A percentile compares a stretch with the other conserved stretches of the same genome.
Conservation (phyloP, 2,797 vertebrate genomes). For the Numenius phaeopus region DNA sequence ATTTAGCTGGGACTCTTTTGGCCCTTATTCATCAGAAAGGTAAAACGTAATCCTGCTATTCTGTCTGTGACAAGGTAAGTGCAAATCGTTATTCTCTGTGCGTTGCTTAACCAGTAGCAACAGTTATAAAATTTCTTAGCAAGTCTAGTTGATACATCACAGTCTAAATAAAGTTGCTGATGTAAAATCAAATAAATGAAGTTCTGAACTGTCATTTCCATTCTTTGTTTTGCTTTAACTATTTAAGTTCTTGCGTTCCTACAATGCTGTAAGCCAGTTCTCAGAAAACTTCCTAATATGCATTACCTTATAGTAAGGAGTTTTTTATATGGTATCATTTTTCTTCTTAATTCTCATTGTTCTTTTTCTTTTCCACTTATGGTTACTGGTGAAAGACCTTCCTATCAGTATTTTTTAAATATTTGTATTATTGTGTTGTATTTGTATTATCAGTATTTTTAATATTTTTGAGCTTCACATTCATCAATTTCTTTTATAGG, state of each 20-base stretch:
- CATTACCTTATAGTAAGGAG: background rate
- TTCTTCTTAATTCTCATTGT: background rate
- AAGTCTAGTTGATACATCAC: background rate
- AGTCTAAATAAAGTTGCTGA: background rate
- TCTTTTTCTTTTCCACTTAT: background rate
- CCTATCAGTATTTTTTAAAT: background rate
- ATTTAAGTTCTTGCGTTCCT: background rate
- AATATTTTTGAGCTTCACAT: background rate
- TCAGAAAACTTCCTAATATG: background rate
- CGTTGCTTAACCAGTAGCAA: background rate
- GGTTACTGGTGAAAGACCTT: background rate
- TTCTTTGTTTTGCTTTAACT: background rate
- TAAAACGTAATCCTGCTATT: conserved; percentile 69
- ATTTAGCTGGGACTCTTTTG: conserved; percentile 74
- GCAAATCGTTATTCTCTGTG: conserved; percentile 22
- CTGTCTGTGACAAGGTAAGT: conserved; percentile 79
- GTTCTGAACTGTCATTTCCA: background rate
- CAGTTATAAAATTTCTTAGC: background rate
- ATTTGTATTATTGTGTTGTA: background rate
- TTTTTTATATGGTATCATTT: background rate
- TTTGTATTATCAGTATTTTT: background rate
- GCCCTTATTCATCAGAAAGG: conserved; percentile 50
- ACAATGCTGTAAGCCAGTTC: background rate
- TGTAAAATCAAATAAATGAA: background rate
- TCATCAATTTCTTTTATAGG: background rate